Evolutionary conservation across 2,888 invertebrate species (phyloP), one percentile per base, ranked within the genome.

Genomic region (Monoplex corrugatus): DNA sequence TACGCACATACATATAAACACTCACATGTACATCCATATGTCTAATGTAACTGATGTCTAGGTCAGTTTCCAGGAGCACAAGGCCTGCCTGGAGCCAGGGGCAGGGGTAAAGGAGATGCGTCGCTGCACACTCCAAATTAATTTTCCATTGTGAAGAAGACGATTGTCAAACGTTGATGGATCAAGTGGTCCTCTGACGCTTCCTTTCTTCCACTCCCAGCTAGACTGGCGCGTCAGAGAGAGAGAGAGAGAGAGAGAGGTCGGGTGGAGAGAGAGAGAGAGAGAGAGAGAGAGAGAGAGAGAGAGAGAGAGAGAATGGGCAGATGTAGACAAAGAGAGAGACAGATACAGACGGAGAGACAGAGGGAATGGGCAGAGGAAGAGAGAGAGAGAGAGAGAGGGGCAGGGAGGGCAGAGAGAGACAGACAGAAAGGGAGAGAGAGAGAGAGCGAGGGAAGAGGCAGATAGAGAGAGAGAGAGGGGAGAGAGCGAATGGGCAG

Each of bases 241-340:
- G 13, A 35, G 75, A 35, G 75, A 75, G 75, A 80, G 80, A 23
- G 80, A 80, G 80, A 80, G 80, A 80, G 80, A 40, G 40, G n/a
- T n/a, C n/a, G n/a, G n/a, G n/a, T n/a, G n/a, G 38, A 43, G 80
- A 80, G 80, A 16, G 43, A 43, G 80, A 43, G 80, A 80, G 80
- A 43, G 80, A 80, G 80, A 80, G 80, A 80, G 80, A 40, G 80
- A 80, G 80, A 80, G 80, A 80, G 80, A 80, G 80, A 80, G 80
- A 80, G 80, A 80, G 80, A 80, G 80, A 80, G 80, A 80, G 80
- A 80, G 80, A 80, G 75, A 38, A 68, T 19, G 2, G 5, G 2
- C 0, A 3, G 68, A 68, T 19, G 2, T 19, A 68, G 68, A 68
- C 23, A 5, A 2, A 5, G 68, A 68, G 68, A 68, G 68, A 68